Evolutionary conservation across 1,140 invertebrate genomes (phyloP).

Genomic region (Calephelis nemesis): DNA sequence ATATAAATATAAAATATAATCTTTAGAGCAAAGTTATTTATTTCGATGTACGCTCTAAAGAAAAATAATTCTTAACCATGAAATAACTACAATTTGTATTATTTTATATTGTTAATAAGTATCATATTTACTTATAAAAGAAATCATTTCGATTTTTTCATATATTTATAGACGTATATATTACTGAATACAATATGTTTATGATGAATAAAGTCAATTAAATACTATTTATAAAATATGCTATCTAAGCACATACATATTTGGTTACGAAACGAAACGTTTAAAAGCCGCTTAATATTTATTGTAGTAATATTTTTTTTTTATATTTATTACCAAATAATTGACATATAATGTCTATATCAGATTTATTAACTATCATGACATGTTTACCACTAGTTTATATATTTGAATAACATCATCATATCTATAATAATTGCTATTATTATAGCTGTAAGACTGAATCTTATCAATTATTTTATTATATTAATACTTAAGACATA

Average conservation of each 20-base stretch:
- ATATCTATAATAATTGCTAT: neutral
- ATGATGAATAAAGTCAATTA: constrained; percentile 1
- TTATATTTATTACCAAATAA: neutral
- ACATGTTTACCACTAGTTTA: too few relatives aligned
- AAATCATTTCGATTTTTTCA: neutral
- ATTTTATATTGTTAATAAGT: neutral
- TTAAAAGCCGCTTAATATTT: neutral
- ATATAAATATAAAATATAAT: constrained; percentile 2
- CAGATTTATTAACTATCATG: too few relatives aligned
- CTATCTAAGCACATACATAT: neutral
- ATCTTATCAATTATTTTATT: constrained; percentile 3
- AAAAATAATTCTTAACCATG: neutral
- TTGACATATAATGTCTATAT: too few relatives aligned
- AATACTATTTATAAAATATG: neutral
- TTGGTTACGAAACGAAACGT: neutral
- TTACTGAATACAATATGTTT: neutral
- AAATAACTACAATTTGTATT: neutral
- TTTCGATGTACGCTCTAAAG: constrained; percentile 6
- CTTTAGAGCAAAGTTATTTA: neutral
- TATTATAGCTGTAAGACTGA: neutral
- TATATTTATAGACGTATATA: neutral
- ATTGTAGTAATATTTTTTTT: neutral
- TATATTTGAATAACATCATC: neutral
- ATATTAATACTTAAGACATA: neutral
- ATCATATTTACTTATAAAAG: constrained; percentile 1